Conservation (phyloP, 2,113 vertebrate species). For the Thinocorus orbignyianus region DNA sequence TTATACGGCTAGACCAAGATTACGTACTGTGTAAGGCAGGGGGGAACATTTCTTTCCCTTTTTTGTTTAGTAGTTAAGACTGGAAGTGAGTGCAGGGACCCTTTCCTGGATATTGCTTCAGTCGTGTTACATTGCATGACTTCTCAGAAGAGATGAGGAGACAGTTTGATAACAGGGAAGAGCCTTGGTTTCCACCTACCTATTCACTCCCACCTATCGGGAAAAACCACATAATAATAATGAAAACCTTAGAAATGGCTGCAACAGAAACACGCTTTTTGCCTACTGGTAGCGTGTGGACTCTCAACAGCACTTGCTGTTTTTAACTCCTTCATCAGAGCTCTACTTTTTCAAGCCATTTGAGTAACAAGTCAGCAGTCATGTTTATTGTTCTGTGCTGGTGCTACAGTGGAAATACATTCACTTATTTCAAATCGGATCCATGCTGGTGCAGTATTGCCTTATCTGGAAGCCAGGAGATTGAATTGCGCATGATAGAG, state of each 20-base stretch:
- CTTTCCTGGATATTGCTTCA: neutral
- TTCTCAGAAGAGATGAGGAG: neutral
- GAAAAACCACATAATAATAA: neutral
- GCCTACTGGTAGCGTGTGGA: neutral
- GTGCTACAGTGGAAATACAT: neutral
- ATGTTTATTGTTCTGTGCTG: neutral
- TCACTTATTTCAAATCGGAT: neutral
- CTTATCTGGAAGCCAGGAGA: neutral
- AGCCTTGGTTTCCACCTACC: neutral
- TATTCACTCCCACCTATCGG: neutral
- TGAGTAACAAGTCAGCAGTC: neutral
- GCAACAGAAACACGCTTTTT: neutral
- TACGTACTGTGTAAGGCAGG: neutral
- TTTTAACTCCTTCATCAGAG: neutral
- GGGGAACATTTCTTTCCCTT: neutral
- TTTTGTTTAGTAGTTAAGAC: neutral
- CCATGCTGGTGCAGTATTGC: neutral
- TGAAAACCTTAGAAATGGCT: neutral
- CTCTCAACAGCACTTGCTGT: neutral
- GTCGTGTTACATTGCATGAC: neutral
- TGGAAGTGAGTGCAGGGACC: neutral
- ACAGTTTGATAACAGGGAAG: neutral
- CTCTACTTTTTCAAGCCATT: neutral
- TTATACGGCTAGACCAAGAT: neutral
- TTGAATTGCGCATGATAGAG: neutral